Evolutionary conservation across 2,113 vertebrate species (phyloP).

Genomic region (Cyanoderma ruficeps): DNA sequence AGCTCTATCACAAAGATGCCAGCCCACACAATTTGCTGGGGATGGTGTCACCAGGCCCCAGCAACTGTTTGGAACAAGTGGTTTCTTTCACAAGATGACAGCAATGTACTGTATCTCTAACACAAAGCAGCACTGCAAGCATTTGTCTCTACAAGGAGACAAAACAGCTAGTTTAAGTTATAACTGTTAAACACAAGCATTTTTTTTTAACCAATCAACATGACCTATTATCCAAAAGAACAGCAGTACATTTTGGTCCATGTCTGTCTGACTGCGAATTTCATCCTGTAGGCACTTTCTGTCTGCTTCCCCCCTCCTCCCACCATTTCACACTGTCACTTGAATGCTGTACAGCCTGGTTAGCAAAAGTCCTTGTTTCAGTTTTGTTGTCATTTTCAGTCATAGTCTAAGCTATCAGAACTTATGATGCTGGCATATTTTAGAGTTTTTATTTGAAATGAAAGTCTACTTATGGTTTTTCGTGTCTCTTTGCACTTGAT

Average conservation of each 20-base stretch:
- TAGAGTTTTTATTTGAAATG: neutral
- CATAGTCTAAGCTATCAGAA: neutral
- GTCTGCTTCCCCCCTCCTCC: neutral
- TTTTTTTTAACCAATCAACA: neutral
- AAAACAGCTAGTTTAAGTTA: neutral
- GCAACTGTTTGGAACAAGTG: conserved; percentile 25
- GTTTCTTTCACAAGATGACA: conserved; percentile 29
- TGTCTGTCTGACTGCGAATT: neutral
- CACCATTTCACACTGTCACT: neutral
- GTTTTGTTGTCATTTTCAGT: neutral
- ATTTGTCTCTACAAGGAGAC: neutral
- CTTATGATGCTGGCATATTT: neutral
- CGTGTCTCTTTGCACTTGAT: neutral
- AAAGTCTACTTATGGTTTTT: neutral
- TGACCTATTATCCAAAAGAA: neutral
- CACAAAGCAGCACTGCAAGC: neutral
- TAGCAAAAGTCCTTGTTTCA: neutral
- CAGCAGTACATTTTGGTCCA: neutral
- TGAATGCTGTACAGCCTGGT: neutral
- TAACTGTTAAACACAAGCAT: neutral
- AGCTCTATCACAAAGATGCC: conserved; percentile 46
- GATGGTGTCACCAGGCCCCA: conserved; percentile 28
- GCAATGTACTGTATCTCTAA: neutral
- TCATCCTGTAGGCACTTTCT: neutral
- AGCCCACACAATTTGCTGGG: conserved; percentile 51